phyloP scores from a whole-genome alignment of 2,888 invertebrate species.

The Andrena fulva region DNA sequence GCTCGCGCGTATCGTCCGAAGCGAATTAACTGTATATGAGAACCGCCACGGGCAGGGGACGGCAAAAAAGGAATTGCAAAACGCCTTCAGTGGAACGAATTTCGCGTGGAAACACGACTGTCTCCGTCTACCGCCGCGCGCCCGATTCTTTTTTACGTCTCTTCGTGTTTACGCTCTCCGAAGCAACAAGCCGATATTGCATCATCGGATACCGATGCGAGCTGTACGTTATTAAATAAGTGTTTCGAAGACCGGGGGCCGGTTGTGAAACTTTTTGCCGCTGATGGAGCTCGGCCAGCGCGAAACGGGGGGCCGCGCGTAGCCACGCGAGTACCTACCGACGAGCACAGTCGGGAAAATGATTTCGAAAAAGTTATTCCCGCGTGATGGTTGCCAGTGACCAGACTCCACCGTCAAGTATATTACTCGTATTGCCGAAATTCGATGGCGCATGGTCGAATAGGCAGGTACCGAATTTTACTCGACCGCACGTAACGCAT shows the following conservation, averaged over 20 bases:
- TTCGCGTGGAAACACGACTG: slow-evolving; percentile 30
- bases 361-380: no score
- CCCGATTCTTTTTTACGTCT: slow-evolving; percentile 15
- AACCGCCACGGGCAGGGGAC: not conserved
- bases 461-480: no score
- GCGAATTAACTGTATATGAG: slow-evolving; percentile 46
- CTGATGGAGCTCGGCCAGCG: not conserved
- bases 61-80: not conserved
- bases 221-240: slow-evolving; percentile 43
- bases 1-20: not conserved
- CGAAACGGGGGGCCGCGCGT: not conserved
- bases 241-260: not conserved
- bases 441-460: no score
- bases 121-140: not conserved
- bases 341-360: no score
- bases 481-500: no score
- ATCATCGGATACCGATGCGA: slow-evolving; percentile 22
- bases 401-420: no score
- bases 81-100: slow-evolving; percentile 37
- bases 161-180: slow-evolving; percentile 33
- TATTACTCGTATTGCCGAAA: no score
- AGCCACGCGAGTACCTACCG: no score
- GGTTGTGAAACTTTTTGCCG: not conserved
- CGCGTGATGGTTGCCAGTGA: no score
- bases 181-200: slow-evolving; percentile 48